Conservation (phyloP, 2,113 vertebrate genomes). For the Seriola quinqueradiata region DNA sequence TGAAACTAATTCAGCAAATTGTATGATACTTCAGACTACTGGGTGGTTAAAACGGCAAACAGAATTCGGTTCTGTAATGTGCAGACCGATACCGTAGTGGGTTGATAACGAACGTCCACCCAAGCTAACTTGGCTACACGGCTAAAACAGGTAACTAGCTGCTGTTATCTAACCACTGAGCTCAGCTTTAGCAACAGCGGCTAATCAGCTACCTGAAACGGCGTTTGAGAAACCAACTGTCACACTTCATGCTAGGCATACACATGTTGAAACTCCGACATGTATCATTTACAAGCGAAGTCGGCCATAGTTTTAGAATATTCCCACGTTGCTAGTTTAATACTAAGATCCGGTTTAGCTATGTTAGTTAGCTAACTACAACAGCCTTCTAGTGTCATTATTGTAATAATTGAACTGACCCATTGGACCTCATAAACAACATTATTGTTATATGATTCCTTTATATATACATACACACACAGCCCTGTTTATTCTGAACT, state of each 20-base stretch:
- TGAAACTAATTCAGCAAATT: neutral
- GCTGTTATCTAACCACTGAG: constrained; percentile 35
- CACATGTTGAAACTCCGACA: fast-evolving
- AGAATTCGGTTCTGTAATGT: neutral
- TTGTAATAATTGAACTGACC: neutral
- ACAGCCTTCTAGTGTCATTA: neutral
- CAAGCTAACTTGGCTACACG: constrained; percentile 2
- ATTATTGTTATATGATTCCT: too few species aligned
- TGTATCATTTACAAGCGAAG: neutral
- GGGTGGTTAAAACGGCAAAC: too few species aligned
- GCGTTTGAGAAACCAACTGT: neutral
- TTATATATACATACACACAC: neutral
- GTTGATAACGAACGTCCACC: constrained; percentile 19
- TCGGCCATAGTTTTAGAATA: neutral
- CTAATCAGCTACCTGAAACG: neutral
- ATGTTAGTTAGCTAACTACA: constrained; percentile 27
- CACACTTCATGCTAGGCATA: neutral
- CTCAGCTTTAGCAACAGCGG: constrained; percentile 28
- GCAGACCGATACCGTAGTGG: neutral
- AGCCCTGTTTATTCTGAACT: neutral
- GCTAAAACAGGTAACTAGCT: constrained; percentile 29
- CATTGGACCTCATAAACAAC: neutral
- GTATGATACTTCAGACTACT: neutral
- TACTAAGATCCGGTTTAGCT: neutral
- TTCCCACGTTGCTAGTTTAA: constrained; percentile 38